phyloP scores from a whole-genome alignment of 2,888 invertebrate species.

The Tenthredo distinguenda region DNA sequence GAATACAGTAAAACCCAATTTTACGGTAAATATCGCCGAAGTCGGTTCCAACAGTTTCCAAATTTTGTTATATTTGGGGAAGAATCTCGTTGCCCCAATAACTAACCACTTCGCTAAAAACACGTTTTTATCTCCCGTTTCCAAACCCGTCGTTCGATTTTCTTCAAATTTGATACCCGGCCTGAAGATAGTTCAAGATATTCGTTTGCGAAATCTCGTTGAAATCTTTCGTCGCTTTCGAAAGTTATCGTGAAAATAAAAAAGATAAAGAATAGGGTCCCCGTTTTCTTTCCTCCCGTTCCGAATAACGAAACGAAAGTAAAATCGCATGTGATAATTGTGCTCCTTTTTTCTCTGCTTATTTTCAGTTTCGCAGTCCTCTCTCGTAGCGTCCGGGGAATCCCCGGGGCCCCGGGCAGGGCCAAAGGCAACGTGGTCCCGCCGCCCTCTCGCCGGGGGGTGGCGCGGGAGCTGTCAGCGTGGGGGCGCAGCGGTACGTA shows the following conservation, averaged over 20 bases:
- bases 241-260: too few relatives aligned
- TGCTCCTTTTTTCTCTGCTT: neutral
- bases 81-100: too few relatives aligned
- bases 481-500: slow-evolving; percentile 84
- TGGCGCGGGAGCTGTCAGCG: slow-evolving; percentile 79
- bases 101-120: neutral
- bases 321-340: neutral
- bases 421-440: slow-evolving; percentile 73
- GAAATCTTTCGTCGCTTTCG: too few relatives aligned
- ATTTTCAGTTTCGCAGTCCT: slow-evolving; percentile 15
- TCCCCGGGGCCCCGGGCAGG: slow-evolving; percentile 57
- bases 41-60: neutral
- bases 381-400: slow-evolving; percentile 39
- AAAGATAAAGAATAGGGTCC: too few relatives aligned
- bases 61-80: neutral
- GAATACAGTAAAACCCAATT: neutral
- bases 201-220: neutral
- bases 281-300: too few relatives aligned
- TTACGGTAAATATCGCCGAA: neutral
- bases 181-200: neutral
- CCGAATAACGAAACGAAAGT: neutral
- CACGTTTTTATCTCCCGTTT: neutral
- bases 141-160: neutral
- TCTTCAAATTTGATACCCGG: neutral
- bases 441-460: slow-evolving; percentile 82